Base-by-base conservation (phyloP, 2,113 vertebrate genomes). In the Panurus biarmicus region DNA sequence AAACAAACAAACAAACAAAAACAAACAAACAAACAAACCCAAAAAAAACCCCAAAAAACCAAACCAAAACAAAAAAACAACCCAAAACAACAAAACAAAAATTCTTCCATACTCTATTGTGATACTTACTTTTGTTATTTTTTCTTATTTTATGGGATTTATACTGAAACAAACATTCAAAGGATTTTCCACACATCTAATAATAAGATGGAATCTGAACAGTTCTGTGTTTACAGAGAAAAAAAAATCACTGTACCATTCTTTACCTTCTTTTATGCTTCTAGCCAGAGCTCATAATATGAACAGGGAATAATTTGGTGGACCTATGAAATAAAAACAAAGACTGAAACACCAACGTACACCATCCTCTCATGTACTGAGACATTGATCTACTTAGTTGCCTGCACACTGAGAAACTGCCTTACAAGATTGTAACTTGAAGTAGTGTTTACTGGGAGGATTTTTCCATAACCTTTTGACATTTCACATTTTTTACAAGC, bases 401-500 rank as follows among this genome's bases (percentile, higher is more conserved):
- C n/a, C 61, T 71, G 38, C 50, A 71, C 11, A 53, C 20, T 50
- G 38, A 77, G 36, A 85, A 93, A 72, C 40, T 64, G 33, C n/a
- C 77, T 94, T 93, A 74, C 80, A 88, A 66, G 51, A 51, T 2
- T 94, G n/a, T 48, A 74, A 71, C 40, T 90, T 71, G 28, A 89
- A 95, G 92, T 72, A 95, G 12, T 65, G 57, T 90, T 93, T 96
- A 67, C 65, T 72, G 12, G 18, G 28, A 84, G 40, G 11, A 23
- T 81, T 94, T 92, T 89, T 87, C n/a, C 7, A 26, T 72, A 89
- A 95, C 76, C 84, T 95, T 94, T 93, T 89, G 89, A 84, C 80
- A 72, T 84, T 72, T 84, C 73, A 38, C 24, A n/a, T 81, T 90
- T 95, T 92, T 94, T 60, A 94, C 72, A 89, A 93, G 57, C 54